Percentiles rank a stretch among this genome's conserved stretches.
Evolutionary conservation across 53 echinoderm and acorn worm species (phyloP).

Genomic region (Apostichopus leukothele): DNA sequence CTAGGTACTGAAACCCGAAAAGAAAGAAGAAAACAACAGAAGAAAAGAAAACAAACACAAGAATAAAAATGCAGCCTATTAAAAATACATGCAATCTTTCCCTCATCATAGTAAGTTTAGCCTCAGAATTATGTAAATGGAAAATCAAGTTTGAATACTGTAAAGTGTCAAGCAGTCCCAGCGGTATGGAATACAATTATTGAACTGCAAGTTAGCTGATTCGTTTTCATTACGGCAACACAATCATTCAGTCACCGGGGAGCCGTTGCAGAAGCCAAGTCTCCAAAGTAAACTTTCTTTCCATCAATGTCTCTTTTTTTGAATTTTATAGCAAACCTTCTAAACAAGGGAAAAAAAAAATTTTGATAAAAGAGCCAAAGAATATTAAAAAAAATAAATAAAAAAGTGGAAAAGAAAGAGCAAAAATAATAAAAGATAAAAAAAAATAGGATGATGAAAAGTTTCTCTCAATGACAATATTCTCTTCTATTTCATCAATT

Average conservation of each 20-base stretch:
- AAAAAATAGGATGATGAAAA: neutral
- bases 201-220: constrained; percentile 44
- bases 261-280: constrained; percentile 45
- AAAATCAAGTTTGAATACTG: constrained; percentile 51
- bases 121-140: constrained; percentile 49
- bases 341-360: neutral
- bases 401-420: neutral
- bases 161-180: constrained; percentile 49
- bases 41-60: neutral
- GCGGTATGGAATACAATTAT: constrained; percentile 44
- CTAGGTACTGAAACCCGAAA: neutral
- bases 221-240: constrained; percentile 49
- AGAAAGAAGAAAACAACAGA: neutral
- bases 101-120: constrained; percentile 28
- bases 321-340: neutral
- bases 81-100: constrained; percentile 49
- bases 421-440: neutral
- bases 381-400: neutral
- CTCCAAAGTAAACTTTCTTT: constrained; percentile 47
- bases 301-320: constrained; percentile 45
- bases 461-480: neutral
- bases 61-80: neutral
- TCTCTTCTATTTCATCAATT: constrained; percentile 30
- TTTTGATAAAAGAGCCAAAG: neutral
- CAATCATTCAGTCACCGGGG: constrained; percentile 42